Conservation (phyloP, 2,888 invertebrate genomes). For the Gryllus longicercus region DNA sequence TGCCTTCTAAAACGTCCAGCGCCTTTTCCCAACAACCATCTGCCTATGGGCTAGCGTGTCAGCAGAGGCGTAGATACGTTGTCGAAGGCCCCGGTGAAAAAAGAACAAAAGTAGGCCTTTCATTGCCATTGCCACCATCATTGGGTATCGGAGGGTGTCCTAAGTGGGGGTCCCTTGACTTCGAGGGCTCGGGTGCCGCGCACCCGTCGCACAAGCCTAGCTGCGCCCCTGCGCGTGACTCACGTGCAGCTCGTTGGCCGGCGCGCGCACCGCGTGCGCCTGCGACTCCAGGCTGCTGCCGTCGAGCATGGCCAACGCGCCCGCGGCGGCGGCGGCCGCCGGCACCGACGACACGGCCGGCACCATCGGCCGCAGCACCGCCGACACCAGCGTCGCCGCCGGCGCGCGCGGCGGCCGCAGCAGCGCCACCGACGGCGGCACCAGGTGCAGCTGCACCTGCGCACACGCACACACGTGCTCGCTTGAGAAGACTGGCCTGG, state of each 20-base stretch:
- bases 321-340: background rate
- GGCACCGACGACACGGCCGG: background rate
- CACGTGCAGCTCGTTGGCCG: background rate
- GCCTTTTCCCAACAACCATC: too few relatives aligned
- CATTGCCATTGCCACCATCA: too few relatives aligned
- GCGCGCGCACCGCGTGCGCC: background rate
- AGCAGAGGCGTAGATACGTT: too few relatives aligned
- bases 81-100: too few relatives aligned
- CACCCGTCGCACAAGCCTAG: too few relatives aligned
- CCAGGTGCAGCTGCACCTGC: constrained; percentile 1
- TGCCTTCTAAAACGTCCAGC: too few relatives aligned
- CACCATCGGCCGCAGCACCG: background rate
- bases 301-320: background rate
- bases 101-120: too few relatives aligned
- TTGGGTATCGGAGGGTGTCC: too few relatives aligned
- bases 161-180: too few relatives aligned
- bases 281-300: background rate
- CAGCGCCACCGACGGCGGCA: background rate
- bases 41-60: too few relatives aligned
- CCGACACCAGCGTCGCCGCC: background rate
- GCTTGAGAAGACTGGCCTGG: too few relatives aligned
- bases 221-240: background rate
- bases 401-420: background rate
- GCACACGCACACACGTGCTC: background rate
- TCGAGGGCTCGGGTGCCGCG: too few relatives aligned